Conservation (phyloP, 2,797 vertebrate genomes). For the Ispidina lecontei region DNA sequence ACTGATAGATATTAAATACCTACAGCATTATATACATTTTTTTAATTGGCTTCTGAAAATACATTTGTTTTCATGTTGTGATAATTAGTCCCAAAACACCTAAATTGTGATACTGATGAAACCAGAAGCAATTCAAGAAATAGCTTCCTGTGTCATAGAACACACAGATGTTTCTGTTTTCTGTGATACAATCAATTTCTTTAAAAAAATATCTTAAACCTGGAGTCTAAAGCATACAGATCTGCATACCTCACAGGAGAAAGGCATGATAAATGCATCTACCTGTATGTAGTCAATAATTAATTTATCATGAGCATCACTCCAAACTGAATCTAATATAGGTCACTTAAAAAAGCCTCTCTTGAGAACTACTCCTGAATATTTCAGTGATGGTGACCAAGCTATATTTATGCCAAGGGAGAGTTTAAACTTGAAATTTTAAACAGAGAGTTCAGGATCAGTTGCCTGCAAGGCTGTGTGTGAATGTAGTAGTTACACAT, state of each 20-base stretch:
- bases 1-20: background rate
- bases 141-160: background rate
- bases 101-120: background rate
- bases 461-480: background rate
- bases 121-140: slow-evolving; percentile 16
- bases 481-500: background rate
- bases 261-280: background rate
- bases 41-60: background rate
- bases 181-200: background rate
- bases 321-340: slow-evolving; percentile 17
- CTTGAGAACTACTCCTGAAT: slow-evolving; percentile 17
- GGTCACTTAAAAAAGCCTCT: background rate
- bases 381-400: slow-evolving; percentile 33
- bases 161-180: background rate
- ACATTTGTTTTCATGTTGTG: background rate
- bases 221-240: background rate
- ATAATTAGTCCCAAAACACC: background rate
- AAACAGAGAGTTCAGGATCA: background rate
- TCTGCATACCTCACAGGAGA: background rate
- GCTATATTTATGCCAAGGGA: background rate
- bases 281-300: background rate
- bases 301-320: background rate
- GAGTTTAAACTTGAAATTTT: background rate
- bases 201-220: background rate
- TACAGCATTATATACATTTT: background rate